Evolutionary conservation across 2,797 vertebrate genomes (phyloP), one percentile per base, ranked within the genome.

Genomic region (Basileuterus tristriatus): DNA sequence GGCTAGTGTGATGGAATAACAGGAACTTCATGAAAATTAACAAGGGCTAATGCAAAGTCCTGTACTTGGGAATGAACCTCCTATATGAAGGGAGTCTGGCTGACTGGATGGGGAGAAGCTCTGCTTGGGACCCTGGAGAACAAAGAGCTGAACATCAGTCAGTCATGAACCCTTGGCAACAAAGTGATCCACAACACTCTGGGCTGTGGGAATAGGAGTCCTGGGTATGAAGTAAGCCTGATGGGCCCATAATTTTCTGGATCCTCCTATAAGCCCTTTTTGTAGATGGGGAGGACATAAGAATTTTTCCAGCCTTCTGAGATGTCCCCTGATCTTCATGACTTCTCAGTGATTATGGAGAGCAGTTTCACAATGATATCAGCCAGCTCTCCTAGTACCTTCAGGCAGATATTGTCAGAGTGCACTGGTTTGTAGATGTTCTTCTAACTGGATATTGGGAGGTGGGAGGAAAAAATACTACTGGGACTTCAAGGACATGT

Each of bases 281-380:
- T 68, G 43, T 30, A 49, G 41, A 20, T 39, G 6, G 6, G 4
- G 1, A 1, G 13, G 12, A 44, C 29, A 30, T 22, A 26, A 60
- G 41, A 55, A 47, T 62, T 23, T 15, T 80, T 44, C 29, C 15
- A 56, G 24, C 5, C 24, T 80, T 39, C 24, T 56, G 17, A 4
- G 7, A 4, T 37, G 20, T 50, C 8, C 11, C 7, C 21, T 79
- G 43, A 44, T 34, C 6, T 30, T 44, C 36, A 11, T 15, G 23
- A 44, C 2, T 50, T 34, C 21, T 56, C 69, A 39, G 24, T 34
- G 36, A 50, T 44, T 32, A 14, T 34, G 21, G 18, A 68, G 43
- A 69, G 13, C 22, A 43, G 12, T 11, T 17, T 34, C 0, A 0
- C 15, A 58, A 39, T 0, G 0, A 50, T 4, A 11, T 62, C 23